These are phyloP conservation scores for Petrolisthes manimaculis DNA, from an alignment of 2,888 invertebrate species.

Conservation along the genomic window DNA sequence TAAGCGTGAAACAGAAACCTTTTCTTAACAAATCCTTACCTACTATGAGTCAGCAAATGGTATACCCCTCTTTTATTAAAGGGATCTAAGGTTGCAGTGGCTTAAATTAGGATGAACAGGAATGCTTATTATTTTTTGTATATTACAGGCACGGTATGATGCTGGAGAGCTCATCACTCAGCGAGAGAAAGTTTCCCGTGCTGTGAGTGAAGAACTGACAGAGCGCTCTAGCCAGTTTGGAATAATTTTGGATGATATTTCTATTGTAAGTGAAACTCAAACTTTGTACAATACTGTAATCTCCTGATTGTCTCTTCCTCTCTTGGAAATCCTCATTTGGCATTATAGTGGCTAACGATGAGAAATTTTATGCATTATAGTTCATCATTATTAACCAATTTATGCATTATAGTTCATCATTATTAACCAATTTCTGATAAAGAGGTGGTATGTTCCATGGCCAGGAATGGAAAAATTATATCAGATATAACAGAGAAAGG, in stretches of 20 bases:
- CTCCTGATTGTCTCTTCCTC: background rate
- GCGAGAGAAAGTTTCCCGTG: slow-evolving; percentile 91
- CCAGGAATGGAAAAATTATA: too few relatives aligned
- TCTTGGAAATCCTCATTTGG: background rate
- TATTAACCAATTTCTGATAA: background rate
- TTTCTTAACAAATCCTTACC: too few relatives aligned
- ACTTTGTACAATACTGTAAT: background rate
- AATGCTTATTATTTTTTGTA: background rate
- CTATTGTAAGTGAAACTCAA: slow-evolving; percentile 74
- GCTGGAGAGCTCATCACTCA: slow-evolving; percentile 99
- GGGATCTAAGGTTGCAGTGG: too few relatives aligned
- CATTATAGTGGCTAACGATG: background rate
- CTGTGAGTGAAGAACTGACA: slow-evolving; percentile 90
- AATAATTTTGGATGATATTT: slow-evolving; percentile 97
- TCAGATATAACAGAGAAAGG: too few relatives aligned
- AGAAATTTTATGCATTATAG: background rate
- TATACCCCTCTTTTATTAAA: too few relatives aligned
- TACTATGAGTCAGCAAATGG: too few relatives aligned
- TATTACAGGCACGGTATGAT: slow-evolving; percentile 90
- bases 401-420: background rate
- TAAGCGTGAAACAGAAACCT: too few relatives aligned
- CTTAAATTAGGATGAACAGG: too few relatives aligned
- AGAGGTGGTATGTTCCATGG: too few relatives aligned
- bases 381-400: background rate
- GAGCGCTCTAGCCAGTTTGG: slow-evolving; percentile 96